Evolutionary conservation across 2,113 vertebrate genomes (phyloP), one percentile per base, ranked within the genome.

Genomic region (Emberiza fucata): DNA sequence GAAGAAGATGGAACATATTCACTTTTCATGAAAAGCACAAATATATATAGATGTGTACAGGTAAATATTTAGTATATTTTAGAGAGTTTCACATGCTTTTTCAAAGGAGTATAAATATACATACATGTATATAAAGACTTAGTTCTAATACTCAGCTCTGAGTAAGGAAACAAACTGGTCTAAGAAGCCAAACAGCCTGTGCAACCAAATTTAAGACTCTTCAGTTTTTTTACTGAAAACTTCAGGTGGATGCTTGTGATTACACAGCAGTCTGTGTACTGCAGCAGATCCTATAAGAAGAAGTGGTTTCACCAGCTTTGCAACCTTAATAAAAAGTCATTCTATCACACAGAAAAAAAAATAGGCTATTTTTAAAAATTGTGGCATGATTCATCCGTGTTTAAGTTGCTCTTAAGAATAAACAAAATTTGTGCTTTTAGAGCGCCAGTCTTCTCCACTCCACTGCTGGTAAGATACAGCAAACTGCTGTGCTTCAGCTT

Each of bases 291-390:
- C 64, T 89, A 81, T 92, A 94, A 83, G 35, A 72, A 97, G 61
- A 82, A 94, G 92, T 35, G 61, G 79, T 93, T 96, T 94, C 76
- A 79, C 66, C 56, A 63, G 87, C 71, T 96, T 94, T 82, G 56
- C 81, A 96, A 86, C 79, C 82, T 91, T 80, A 90, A 92, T 22
- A 82, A 72, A 75, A 84, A 82, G 33, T 35, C 37, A 53, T 69
- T 92, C 44, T 69, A 59, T 66, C 24, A 47, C 9, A 54, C 27
- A 86, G 33, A 2, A 37, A 73, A 37, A 85, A 39, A 77, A 53
- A 28, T 21, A 1, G 8, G n/a, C 6, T 51, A 10, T 76, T 77
- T 51, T 54, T 27, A 48, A 86, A 66, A 75, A 66, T 8, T 0
- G 0, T 75, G 27, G 6, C 5, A 33, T 28, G 18, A 35, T 64